These are phyloP conservation scores for Pycnomerus fuliginosus DNA, from an alignment of 2,888 invertebrate species.

Conservation along the genomic window DNA sequence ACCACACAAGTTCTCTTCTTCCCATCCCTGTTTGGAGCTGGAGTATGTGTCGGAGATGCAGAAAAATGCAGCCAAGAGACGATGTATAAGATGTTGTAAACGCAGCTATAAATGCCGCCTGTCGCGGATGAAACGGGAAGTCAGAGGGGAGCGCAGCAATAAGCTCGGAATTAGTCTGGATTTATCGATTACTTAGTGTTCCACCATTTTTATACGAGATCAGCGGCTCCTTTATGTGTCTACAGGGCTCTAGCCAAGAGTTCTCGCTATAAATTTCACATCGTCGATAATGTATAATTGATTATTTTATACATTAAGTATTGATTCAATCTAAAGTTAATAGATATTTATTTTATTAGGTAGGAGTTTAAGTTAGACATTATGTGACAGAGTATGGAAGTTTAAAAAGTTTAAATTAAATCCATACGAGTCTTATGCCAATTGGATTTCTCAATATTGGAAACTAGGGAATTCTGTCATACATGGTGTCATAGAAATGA, in stretches of 20 bases:
- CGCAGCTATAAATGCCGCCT: constrained; percentile 38
- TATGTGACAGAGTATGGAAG: no score
- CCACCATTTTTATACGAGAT: constrained; percentile 48
- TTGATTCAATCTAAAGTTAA: no score
- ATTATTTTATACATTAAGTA: no score
- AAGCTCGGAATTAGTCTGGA: constrained; percentile 51
- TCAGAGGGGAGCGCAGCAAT: constrained; percentile 41
- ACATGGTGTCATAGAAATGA: no score
- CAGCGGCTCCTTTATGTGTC: constrained; percentile 33
- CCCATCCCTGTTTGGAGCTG: background rate
- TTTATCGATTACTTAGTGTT: constrained; percentile 51
- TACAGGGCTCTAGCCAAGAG: constrained; percentile 31
- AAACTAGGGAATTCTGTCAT: no score
- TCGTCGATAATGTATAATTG: no score
- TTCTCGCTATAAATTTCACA: no score
- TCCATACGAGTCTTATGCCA: no score
- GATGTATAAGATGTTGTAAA: constrained; percentile 32
- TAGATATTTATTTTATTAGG: no score
- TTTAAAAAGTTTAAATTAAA: no score
- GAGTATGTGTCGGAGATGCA: constrained; percentile 8
- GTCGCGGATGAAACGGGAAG: constrained; percentile 34
- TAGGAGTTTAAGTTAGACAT: no score
- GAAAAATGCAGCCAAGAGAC: constrained; percentile 24
- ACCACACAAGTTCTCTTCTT: constrained; percentile 9
- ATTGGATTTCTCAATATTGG: no score